Evolutionary conservation across 2,888 invertebrate species (phyloP).

Genomic region (Drosophila conformis): DNA sequence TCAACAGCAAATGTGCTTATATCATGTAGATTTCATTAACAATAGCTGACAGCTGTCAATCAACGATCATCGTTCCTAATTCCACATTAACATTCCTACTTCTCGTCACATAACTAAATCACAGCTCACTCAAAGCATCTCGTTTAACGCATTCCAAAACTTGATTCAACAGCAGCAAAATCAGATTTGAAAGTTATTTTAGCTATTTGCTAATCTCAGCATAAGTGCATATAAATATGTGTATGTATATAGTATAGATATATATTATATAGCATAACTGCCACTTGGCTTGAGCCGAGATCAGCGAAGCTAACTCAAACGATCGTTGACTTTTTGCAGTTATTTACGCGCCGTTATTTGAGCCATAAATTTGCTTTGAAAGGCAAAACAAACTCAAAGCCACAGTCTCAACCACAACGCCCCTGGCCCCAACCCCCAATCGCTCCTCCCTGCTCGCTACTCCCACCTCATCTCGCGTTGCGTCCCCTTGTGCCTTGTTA

Average conservation of each 20-base stretch:
- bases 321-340: slow-evolving; percentile 47
- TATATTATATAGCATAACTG: neutral
- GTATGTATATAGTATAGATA: neutral
- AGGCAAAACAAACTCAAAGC: slow-evolving; percentile 21
- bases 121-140: neutral
- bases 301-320: slow-evolving; percentile 11
- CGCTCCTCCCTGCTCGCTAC: neutral
- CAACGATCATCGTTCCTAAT: neutral
- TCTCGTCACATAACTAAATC: slow-evolving; percentile 34
- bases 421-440: neutral
- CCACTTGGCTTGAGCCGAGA: slow-evolving; percentile 26
- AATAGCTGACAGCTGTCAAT: neutral
- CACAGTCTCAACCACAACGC: neutral
- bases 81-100: slow-evolving; percentile 16
- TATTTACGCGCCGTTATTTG: slow-evolving; percentile 39
- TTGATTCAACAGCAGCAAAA: slow-evolving; percentile 6
- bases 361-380: slow-evolving; percentile 53
- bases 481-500: slow-evolving; percentile 13
- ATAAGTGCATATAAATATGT: slow-evolving; percentile 8
- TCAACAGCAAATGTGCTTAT: neutral
- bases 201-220: slow-evolving; percentile 19
- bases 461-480: neutral
- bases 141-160: slow-evolving; percentile 19
- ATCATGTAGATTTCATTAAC: neutral
- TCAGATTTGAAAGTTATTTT: slow-evolving; percentile 28